phyloP scores from a whole-genome alignment of 2,113 vertebrate species.

The Fregetta grallaria region DNA sequence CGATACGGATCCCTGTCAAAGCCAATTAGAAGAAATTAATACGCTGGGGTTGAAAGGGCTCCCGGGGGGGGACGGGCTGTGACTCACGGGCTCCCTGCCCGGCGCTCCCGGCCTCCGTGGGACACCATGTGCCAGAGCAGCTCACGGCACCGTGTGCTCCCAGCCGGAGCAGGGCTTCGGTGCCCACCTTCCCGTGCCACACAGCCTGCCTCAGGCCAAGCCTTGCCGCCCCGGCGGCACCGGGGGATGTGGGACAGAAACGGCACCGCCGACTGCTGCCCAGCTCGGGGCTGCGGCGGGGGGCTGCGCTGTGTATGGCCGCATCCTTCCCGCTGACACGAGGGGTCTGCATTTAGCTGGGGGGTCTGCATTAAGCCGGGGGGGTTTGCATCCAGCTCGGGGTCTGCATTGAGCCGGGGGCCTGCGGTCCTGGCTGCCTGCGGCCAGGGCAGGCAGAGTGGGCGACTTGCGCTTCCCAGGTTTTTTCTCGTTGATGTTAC shows the following conservation, averaged over 20 bases:
- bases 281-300: rapidly evolving
- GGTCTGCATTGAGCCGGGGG: not conserved
- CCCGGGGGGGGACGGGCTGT: not conserved
- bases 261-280: not conserved
- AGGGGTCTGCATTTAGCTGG: not conserved
- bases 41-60: conserved; percentile 23
- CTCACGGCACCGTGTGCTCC: rapidly evolving
- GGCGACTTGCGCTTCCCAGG: rapidly evolving
- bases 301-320: not conserved
- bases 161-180: rapidly evolving
- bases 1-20: conserved; percentile 49
- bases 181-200: rapidly evolving
- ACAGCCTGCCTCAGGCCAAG: rapidly evolving
- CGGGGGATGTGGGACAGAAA: not conserved
- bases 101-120: not conserved
- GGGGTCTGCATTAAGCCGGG: not conserved
- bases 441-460: not conserved
- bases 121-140: not conserved
- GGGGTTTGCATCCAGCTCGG: not conserved
- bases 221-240: not conserved
- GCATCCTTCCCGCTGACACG: not conserved
- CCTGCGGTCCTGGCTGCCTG: not conserved
- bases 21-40: conserved; percentile 59
- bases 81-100: conserved; percentile 41
- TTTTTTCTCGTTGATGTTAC: rapidly evolving